Base-by-base conservation (phyloP, 2,797 vertebrate genomes). In the Brachyrhaphis roseni region DNA sequence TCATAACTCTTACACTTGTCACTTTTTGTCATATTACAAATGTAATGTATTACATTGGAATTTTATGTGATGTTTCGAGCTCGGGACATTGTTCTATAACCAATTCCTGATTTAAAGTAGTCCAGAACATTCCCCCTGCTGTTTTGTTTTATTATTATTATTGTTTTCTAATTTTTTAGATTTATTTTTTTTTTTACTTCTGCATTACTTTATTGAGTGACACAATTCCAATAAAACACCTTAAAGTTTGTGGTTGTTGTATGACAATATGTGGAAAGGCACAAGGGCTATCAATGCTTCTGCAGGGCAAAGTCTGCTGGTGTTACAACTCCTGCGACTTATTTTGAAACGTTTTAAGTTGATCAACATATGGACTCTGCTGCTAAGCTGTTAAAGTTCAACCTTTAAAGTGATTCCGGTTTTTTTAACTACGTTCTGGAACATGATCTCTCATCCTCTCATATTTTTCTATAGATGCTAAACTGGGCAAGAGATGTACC, bases 401-500 rank as follows among this genome's bases (percentile, higher is more conserved):
- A 36, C n/a, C 28, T 74, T 74, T 26, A 11, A 2, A 46, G 5
- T 43, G 39, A 23, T 55, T 43, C n/a, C 0, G 2, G 31, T 31
- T 51, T 36, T 51, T 46, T 39, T 16, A 31, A 47, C 49, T 20
- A 5, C 4, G 1, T 26, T 71, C 36, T 16, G 1, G 18, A 59
- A 75, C 66, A 36, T 13, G 49, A 85, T 28, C 2, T 26, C 1
- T 39, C 1, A 2, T 26, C 79, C 23, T 84, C n/a, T 0, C 75
- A 82, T 1, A 79, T 8, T 90, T 57, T 88, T 82, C 66, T 43
- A 72, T 84, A 96, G 95, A 93, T 87, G 93, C 92, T 55, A 96
- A 94, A 90, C 92, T 92, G 53, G 92, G 91, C 49, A 94, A 94
- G 66, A 94, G 92, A 71, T 91, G 90, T 49, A 85, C 82, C 12